Conservation (phyloP, 2,797 vertebrate genomes). For the Nasua narica region DNA sequence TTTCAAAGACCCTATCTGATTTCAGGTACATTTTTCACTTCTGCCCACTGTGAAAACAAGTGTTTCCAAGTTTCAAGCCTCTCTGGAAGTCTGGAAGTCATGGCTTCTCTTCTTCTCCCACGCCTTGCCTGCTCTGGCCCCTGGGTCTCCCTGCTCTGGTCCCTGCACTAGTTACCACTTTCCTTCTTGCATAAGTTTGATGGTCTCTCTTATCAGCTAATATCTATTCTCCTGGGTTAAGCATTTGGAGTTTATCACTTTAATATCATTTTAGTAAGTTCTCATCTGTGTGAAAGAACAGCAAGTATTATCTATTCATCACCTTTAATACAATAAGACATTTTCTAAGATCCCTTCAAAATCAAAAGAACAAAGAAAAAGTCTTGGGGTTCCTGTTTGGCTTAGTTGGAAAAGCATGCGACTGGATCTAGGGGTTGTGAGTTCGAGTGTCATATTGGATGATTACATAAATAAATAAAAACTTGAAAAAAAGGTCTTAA, state of each 20-base stretch:
- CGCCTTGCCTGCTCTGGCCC: background rate
- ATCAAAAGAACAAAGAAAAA: background rate
- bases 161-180: background rate
- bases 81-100: background rate
- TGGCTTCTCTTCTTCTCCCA: background rate
- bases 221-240: background rate
- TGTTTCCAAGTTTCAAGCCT: background rate
- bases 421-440: background rate
- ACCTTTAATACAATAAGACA: background rate
- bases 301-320: background rate
- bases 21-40: background rate
- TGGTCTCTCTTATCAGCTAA: background rate
- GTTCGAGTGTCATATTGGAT: background rate
- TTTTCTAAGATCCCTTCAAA: background rate
- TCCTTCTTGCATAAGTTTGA: background rate
- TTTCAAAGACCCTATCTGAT: background rate
- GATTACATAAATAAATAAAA: background rate
- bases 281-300: background rate
- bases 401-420: background rate
- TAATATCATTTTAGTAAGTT: background rate
- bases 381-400: background rate
- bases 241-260: background rate
- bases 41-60: background rate
- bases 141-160: background rate
- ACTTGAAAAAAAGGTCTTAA: background rate